These are phyloP conservation scores for Adela reaumurella DNA, from an alignment of 2,888 invertebrate species.

Conservation along the genomic window DNA sequence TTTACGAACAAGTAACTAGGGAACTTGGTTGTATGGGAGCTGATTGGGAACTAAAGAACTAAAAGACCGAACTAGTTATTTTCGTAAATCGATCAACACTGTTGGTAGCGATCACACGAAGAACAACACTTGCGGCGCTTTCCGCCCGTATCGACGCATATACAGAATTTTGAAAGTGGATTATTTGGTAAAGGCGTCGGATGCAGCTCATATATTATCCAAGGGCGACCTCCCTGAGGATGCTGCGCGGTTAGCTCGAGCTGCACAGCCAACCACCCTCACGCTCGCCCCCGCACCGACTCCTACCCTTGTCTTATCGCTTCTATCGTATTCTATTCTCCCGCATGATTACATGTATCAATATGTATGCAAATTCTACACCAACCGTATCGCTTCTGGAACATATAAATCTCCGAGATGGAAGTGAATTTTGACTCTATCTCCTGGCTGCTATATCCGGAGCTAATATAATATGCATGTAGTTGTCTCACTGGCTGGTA, in stretches of 20 bases:
- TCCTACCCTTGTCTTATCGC: not conserved
- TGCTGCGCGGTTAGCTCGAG: no score
- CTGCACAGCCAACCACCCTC: no score
- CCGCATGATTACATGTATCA: not conserved
- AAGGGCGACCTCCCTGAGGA: not conserved
- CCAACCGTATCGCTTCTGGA: not conserved
- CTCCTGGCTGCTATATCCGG: not conserved
- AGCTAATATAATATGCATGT: not conserved
- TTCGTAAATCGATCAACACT: no score
- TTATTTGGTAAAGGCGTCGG: not conserved
- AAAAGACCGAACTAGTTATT: no score
- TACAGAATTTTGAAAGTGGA: not conserved
- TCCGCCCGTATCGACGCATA: not conserved
- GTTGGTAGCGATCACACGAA: no score
- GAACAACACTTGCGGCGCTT: no score
- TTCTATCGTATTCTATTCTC: not conserved
- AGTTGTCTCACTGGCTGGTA: not conserved
- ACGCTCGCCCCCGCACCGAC: no score
- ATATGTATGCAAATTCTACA: not conserved
- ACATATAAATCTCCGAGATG: not conserved
- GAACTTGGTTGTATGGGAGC: no score
- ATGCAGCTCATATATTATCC: not conserved
- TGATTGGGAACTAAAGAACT: no score
- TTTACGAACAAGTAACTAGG: no score
- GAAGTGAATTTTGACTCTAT: not conserved